phyloP scores from a whole-genome alignment of 2,113 vertebrate genomes.

The Halcyon senegalensis region DNA sequence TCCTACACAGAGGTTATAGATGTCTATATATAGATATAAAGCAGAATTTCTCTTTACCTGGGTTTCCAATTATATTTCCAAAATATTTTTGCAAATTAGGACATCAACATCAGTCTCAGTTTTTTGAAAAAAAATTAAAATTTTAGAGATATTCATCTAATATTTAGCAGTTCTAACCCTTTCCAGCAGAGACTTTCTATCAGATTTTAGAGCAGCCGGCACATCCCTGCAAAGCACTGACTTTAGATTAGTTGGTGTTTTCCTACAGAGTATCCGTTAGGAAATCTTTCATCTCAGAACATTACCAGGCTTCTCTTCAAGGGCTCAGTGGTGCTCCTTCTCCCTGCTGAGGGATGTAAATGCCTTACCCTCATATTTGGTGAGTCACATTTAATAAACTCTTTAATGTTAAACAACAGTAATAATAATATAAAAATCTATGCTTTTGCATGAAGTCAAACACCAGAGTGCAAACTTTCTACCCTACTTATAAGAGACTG shows the following conservation, averaged over 20 bases:
- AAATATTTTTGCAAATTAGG: background rate
- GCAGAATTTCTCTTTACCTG: background rate
- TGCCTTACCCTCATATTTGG: background rate
- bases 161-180: background rate
- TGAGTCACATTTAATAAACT: background rate
- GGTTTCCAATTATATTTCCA: background rate
- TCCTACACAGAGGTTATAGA: background rate
- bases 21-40: background rate
- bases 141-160: background rate
- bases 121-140: background rate
- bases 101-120: background rate
- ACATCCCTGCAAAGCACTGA: background rate
- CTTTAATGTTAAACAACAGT: background rate
- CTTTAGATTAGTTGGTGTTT: background rate
- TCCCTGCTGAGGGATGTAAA: background rate
- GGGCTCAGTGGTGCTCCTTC: background rate
- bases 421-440: background rate
- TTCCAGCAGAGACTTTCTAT: background rate
- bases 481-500: accelerated
- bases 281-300: background rate
- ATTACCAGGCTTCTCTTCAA: background rate
- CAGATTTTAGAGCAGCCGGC: background rate
- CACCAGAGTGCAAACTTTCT: background rate
- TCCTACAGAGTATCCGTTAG: background rate
- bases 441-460: accelerated